phyloP scores from a whole-genome alignment of 92 coral and sea anemone genomes.

The Ricordea florida region DNA sequence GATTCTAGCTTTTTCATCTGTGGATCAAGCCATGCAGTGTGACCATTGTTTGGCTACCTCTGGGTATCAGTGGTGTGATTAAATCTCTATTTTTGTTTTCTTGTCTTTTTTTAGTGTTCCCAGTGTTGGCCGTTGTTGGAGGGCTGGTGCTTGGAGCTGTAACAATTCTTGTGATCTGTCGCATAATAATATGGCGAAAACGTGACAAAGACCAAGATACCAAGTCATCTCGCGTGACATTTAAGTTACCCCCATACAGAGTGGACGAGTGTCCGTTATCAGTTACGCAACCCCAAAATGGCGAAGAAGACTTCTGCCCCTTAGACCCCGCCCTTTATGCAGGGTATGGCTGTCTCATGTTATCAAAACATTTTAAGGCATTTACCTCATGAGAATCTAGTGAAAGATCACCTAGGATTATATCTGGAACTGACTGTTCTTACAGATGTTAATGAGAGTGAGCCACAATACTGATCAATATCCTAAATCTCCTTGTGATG shows the following conservation, averaged over 20 bases:
- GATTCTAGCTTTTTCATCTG: too few species aligned
- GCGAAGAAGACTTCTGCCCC: background rate
- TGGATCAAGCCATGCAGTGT: too few species aligned
- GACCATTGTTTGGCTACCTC: too few species aligned
- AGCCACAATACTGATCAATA: too few species aligned
- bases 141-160: slow-evolving; percentile 19
- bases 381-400: too few species aligned
- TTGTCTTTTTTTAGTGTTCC: background rate
- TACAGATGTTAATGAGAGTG: too few species aligned
- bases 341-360: too few species aligned
- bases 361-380: too few species aligned
- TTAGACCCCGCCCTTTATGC: slow-evolving; percentile 36
- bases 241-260: slow-evolving; percentile 23
- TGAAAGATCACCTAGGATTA: too few species aligned
- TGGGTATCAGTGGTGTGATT: too few species aligned
- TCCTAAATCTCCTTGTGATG: too few species aligned
- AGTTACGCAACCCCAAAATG: slow-evolving; percentile 14
- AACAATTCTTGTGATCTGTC: slow-evolving; percentile 2
- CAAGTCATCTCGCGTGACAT: slow-evolving; percentile 3
- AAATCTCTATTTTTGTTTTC: background rate
- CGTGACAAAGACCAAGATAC: background rate
- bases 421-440: too few species aligned
- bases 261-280: background rate
- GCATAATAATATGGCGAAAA: slow-evolving; percentile 1
- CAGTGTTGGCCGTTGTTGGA: slow-evolving; percentile 17